A percentile compares a stretch with the other conserved stretches of the same genome.
These are phyloP conservation scores for Xylocampa areola DNA, from an alignment of 2,888 invertebrate genomes.

Conservation along the genomic window DNA sequence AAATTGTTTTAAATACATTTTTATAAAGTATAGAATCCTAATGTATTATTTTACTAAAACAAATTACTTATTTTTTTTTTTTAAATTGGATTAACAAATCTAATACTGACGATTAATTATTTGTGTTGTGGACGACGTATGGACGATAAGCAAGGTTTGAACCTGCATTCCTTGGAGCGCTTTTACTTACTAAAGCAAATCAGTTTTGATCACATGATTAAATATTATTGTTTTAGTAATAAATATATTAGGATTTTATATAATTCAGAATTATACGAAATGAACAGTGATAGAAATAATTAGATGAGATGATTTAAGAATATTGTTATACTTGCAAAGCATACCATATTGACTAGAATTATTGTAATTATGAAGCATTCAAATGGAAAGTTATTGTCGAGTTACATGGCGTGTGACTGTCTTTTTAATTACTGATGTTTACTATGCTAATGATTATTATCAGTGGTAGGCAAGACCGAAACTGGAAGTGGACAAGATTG, in stretches of 20 bases:
- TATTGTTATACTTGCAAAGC: constrained; percentile 43
- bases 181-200: not conserved
- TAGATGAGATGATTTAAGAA: constrained; percentile 31
- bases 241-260: constrained; percentile 24
- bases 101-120: too few relatives aligned
- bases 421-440: too few relatives aligned
- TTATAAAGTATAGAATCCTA: constrained; percentile 15
- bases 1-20: constrained; percentile 36
- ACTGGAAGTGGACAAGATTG: too few relatives aligned
- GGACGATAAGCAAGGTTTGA: too few relatives aligned
- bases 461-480: too few relatives aligned
- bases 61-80: too few relatives aligned
- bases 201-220: not conserved
- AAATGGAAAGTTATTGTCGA: constrained; percentile 9
- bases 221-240: not conserved
- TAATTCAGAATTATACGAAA: constrained; percentile 41
- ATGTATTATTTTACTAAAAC: constrained; percentile 10
- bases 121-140: too few relatives aligned
- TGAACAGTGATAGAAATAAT: constrained; percentile 47
- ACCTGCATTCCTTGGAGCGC: too few relatives aligned
- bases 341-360: constrained; percentile 40
- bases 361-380: constrained; percentile 28
- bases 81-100: too few relatives aligned
- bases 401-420: constrained; percentile 16
- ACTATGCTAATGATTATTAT: too few relatives aligned